Base-by-base conservation (phyloP, 2,888 invertebrate genomes). In the Balanococcus diminutus region DNA sequence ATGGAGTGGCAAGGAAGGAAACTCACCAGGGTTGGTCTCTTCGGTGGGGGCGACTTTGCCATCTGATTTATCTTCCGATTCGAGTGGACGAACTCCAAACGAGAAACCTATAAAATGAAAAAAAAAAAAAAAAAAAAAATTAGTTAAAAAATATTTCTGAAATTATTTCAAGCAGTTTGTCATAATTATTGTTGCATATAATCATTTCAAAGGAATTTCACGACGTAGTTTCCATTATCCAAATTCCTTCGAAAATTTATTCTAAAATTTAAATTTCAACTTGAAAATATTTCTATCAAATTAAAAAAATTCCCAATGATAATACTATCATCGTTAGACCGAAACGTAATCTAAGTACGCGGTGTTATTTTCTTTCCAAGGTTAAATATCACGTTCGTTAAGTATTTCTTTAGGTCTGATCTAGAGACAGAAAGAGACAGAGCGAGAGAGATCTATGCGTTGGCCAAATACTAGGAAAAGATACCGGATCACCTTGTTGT, bases 401-500 rank as follows among this genome's bases (percentile, higher is more conserved):
- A 67, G 28, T 67, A 67, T 67, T 4, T 67, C 28, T 31, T 67
- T 67, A 4, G 67, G 28, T 16, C 16, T 67, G 67, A 67, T 67
- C 67, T 28, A 67, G 11, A 67, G 28, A 67, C 2, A 28, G n/a
- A 46, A n/a, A 46, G 4, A 46, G 25, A 56, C 3, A 22, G 61
- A 61, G 1, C 11, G 5, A 46, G 2, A n/a, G 11, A 46, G 19
- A 67, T 6, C 61, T 67, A 67, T 67, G 67, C 67, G 67, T 67
- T 67, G 67, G 67, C 67, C 67, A 25, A 67, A 67, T 67, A 67
- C 67, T 67, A 28, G 67, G 67, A 67, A 67, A 28, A 67, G 28
- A 67, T 67, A 67, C 67, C 67, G 67, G 67, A 67, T 67, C 67
- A 67, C 67, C 67, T 67, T 67, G 67, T 28, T 28, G 28, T 67